These are phyloP conservation scores for Aphis craccivora DNA, from an alignment of 1,140 invertebrate genomes.

Conservation along the genomic window DNA sequence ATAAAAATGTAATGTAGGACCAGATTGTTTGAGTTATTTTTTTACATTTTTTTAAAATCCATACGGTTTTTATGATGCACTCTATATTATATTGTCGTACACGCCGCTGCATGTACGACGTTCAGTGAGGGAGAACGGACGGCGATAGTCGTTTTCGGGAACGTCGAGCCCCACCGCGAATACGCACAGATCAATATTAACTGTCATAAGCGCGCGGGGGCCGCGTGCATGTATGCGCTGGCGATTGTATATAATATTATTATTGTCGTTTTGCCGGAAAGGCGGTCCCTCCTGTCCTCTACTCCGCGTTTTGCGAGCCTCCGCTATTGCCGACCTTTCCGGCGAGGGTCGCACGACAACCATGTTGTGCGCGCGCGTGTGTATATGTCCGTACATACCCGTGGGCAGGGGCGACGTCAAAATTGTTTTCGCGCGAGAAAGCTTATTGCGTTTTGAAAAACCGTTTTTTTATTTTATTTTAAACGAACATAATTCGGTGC, in stretches of 20 bases:
- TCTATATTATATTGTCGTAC: neutral
- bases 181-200: slow-evolving; percentile 3
- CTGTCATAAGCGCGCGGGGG: slow-evolving; percentile 2
- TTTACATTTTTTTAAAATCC: too few relatives aligned
- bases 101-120: too few relatives aligned
- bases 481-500: neutral
- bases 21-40: too few relatives aligned
- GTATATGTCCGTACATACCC: neutral
- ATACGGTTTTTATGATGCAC: too few relatives aligned
- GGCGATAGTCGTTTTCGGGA: neutral
- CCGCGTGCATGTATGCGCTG: neutral
- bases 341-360: slow-evolving; percentile 31
- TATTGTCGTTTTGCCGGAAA: slow-evolving; percentile 22
- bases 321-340: slow-evolving; percentile 21
- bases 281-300: slow-evolving; percentile 17
- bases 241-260: slow-evolving; percentile 6
- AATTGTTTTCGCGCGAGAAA: slow-evolving; percentile 20
- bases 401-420: neutral
- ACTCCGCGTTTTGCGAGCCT: neutral
- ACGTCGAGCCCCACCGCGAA: neutral
- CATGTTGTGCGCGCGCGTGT: neutral
- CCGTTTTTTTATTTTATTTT: neutral
- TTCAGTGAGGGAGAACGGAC: neutral
- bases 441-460: neutral
- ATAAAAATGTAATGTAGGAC: too few relatives aligned